Conservation (phyloP, 2,113 vertebrate species). For the Papio anubis region DNA sequence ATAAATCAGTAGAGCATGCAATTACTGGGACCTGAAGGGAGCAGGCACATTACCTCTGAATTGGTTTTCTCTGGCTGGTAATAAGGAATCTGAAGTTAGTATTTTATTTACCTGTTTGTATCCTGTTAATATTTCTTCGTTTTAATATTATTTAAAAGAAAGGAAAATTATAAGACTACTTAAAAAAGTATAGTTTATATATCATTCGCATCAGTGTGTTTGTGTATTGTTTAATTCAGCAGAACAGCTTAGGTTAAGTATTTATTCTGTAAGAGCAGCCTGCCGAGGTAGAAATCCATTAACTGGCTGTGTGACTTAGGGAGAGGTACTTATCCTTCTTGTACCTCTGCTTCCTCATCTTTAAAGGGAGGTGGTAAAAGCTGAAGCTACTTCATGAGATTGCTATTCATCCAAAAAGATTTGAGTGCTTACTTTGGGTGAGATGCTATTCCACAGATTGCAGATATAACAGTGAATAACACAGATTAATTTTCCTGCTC, state of each 20-base stretch:
- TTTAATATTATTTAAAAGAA: not conserved
- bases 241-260: not conserved
- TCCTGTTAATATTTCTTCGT: not conserved
- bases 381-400: not conserved
- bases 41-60: not conserved
- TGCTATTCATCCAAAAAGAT: not conserved
- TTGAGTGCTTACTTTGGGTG: not conserved
- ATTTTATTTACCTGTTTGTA: not conserved
- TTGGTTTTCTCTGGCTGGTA: not conserved
- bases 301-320: not conserved
- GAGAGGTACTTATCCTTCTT: not conserved
- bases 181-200: not conserved
- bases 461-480: not conserved
- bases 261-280: not conserved
- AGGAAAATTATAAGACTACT: not conserved
- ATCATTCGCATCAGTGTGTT: not conserved
- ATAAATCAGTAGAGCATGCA: not conserved
- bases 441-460: not conserved
- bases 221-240: not conserved
- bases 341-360: not conserved
- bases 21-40: not conserved
- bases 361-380: not conserved
- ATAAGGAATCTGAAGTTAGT: not conserved
- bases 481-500: not conserved
- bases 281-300: not conserved